Conservation (phyloP, 2,888 invertebrate genomes). For the Parthenolecanium corni region DNA sequence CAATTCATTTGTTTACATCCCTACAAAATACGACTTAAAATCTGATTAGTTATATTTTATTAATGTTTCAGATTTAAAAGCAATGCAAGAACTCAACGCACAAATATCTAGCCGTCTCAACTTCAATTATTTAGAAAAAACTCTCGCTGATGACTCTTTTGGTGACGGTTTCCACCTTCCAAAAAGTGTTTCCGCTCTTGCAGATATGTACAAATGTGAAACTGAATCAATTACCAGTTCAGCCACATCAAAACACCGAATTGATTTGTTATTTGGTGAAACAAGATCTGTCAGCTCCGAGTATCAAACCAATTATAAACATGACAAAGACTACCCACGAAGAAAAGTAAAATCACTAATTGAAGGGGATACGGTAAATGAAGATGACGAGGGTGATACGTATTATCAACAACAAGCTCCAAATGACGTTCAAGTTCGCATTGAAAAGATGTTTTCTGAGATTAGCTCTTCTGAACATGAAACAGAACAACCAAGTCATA, state of each 20-base stretch:
- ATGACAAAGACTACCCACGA: neutral
- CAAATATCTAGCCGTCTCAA: no score
- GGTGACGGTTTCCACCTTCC: constrained; percentile 12
- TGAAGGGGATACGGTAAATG: constrained; percentile 34
- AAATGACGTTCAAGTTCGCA: constrained; percentile 57
- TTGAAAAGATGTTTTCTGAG: constrained; percentile 66
- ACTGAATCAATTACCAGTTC: constrained; percentile 29
- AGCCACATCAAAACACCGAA: constrained; percentile 58
- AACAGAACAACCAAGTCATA: neutral
- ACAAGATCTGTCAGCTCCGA: constrained; percentile 46
- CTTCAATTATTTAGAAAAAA: no score
- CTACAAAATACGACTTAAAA: no score
- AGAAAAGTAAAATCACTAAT: constrained; percentile 31
- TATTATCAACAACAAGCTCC: constrained; percentile 31
- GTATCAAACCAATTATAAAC: constrained; percentile 34
- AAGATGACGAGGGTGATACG: neutral
- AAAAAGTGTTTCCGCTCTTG: constrained; percentile 5
- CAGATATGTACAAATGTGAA: constrained; percentile 23
- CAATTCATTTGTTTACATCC: no score
- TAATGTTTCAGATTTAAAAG: no score
- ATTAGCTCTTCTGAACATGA: constrained; percentile 35
- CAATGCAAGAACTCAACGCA: no score
- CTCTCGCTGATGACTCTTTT: no score
- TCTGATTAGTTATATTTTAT: no score
- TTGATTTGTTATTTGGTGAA: constrained; percentile 75